Evolutionary conservation across 2,888 invertebrate species (phyloP).

Genomic region (Philereme transversata): DNA sequence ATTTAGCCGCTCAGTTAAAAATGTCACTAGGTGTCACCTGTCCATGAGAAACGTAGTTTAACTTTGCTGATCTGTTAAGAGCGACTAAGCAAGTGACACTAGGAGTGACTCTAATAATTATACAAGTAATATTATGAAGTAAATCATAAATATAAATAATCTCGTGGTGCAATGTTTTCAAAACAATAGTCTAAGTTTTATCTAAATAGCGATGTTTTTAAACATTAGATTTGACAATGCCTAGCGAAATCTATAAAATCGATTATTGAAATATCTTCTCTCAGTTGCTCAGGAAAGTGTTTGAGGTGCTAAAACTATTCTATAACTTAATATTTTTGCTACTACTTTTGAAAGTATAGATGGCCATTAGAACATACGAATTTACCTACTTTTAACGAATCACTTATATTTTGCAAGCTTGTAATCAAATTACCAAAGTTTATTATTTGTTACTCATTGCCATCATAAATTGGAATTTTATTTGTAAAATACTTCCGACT

Average conservation of each 20-base stretch:
- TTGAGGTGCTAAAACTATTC: background rate
- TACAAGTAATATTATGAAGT: too few relatives aligned
- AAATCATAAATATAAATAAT: background rate
- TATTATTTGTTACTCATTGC: background rate
- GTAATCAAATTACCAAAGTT: background rate
- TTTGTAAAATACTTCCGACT: conserved; percentile 23
- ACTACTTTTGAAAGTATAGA: too few relatives aligned
- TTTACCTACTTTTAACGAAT: background rate
- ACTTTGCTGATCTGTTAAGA: too few relatives aligned
- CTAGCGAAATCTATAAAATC: conserved; percentile 16
- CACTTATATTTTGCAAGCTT: too few relatives aligned
- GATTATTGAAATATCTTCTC: background rate
- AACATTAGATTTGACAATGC: conserved; percentile 22
- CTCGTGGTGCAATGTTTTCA: conserved; percentile 13
- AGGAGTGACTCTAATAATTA: too few relatives aligned
- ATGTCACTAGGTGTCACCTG: too few relatives aligned
- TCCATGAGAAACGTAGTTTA: too few relatives aligned
- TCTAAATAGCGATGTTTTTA: conserved; percentile 16
- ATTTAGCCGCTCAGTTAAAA: too few relatives aligned
- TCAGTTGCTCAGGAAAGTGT: conserved; percentile 10
- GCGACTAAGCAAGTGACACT: too few relatives aligned
- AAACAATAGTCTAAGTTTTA: conserved; percentile 4
- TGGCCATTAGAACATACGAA: background rate
- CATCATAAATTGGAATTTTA: background rate
- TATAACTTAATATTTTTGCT: background rate